These are phyloP conservation scores for Nemotelus nigrinus DNA, from an alignment of 2,888 invertebrate genomes.

Conservation along the genomic window DNA sequence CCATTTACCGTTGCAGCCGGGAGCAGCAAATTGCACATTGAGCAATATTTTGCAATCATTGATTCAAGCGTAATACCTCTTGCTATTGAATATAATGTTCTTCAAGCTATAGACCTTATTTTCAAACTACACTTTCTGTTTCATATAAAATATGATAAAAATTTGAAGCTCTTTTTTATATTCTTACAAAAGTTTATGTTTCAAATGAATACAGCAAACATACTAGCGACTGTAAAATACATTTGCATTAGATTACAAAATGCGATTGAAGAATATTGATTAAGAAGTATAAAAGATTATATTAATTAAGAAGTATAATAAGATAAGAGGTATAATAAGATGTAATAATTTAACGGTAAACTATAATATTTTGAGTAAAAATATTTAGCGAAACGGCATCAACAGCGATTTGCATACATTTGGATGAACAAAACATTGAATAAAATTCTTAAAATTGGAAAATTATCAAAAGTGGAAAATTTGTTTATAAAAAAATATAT, in stretches of 20 bases:
- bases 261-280: not conserved
- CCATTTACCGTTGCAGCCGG: too few species aligned
- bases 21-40: too few species aligned
- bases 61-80: not conserved
- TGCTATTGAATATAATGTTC: too few species aligned
- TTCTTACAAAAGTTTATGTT: too few species aligned
- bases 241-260: not conserved
- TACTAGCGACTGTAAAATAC: not conserved
- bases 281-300: not conserved
- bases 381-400: constrained; percentile 20
- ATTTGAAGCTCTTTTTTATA: not conserved
- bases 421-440: not conserved
- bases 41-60: too few species aligned
- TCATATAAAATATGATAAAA: not conserved
- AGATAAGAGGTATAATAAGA: too few species aligned
- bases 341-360: too few species aligned
- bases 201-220: not conserved
- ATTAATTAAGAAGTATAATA: too few species aligned
- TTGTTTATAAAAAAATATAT: not conserved
- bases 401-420: constrained; percentile 26
- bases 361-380: too few species aligned
- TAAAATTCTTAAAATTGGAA: constrained; percentile 12
- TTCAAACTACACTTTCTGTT: not conserved
- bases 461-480: not conserved
- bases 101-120: too few species aligned